Evolutionary conservation across 2,113 vertebrate genomes (phyloP).

Genomic region (Macquaria australasica): DNA sequence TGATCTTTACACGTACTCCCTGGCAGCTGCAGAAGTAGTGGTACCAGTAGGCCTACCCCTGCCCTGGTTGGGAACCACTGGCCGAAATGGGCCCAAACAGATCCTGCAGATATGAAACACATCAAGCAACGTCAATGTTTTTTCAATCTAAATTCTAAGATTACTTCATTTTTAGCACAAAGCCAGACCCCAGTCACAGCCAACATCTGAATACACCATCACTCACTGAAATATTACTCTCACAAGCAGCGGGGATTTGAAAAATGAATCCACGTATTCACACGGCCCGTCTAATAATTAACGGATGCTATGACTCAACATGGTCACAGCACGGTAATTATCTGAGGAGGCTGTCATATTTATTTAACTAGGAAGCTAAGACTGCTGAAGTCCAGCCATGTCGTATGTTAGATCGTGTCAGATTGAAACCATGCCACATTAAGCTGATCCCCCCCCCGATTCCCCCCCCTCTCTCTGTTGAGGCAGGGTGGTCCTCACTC

Average conservation of each 20-base stretch:
- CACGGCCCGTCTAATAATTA: conserved; percentile 72
- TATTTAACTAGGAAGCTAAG: conserved; percentile 77
- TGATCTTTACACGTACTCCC: background rate
- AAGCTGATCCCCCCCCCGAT: conserved; percentile 33
- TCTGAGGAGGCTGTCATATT: conserved; percentile 76
- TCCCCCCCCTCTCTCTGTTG: conserved; percentile 48
- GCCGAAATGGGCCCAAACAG: conserved; percentile 37
- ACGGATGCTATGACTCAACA: conserved; percentile 76
- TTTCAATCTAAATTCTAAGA: conserved; percentile 73
- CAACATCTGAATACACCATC: conserved; percentile 75
- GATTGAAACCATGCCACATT: conserved; percentile 74
- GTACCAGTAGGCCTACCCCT: background rate
- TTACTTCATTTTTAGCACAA: conserved; percentile 70
- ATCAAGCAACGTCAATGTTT: conserved; percentile 68
- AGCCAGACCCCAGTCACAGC: conserved; percentile 75
- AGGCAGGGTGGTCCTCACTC: conserved; percentile 82
- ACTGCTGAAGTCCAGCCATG: conserved; percentile 67
- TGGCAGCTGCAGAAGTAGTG: background rate
- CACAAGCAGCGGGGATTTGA: conserved; percentile 57
- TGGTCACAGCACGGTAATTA: conserved; percentile 65
- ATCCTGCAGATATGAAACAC: conserved; percentile 65
- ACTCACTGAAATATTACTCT: conserved; percentile 72
- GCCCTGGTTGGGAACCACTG: background rate
- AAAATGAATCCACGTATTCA: conserved; percentile 58
- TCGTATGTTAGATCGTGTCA: conserved; percentile 71